These are phyloP conservation scores for Neosilurus mollespiculum DNA, from an alignment of 2,797 vertebrate genomes.

Conservation along the genomic window DNA sequence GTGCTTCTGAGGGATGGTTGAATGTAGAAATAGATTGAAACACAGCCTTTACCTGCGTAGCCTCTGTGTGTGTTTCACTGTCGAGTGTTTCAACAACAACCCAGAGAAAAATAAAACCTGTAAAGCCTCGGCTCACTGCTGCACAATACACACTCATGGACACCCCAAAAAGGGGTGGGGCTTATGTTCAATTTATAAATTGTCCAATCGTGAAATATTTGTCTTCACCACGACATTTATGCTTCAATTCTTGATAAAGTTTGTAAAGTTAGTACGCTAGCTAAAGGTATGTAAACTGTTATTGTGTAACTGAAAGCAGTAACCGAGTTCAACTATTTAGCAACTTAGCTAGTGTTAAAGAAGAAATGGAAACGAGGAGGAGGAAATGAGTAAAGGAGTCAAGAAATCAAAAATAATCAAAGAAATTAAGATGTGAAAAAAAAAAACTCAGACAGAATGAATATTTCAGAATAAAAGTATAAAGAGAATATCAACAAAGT, in stretches of 20 bases:
- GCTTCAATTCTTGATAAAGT: not conserved
- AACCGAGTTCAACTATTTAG: not conserved
- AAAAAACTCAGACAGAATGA: not conserved
- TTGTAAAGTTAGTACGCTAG: not conserved
- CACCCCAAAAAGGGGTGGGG: not conserved
- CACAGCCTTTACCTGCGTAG: not conserved
- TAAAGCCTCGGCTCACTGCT: conserved; percentile 28
- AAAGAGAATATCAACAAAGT: not conserved
- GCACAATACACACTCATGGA: not conserved
- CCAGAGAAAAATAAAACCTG: not conserved
- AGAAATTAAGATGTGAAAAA: not conserved
- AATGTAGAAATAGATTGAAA: not conserved
- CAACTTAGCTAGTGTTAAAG: not conserved
- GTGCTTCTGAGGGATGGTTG: not conserved
- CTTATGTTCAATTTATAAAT: not conserved
- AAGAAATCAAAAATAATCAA: not conserved
- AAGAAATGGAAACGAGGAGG: not conserved
- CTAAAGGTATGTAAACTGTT: not conserved
- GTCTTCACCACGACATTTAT: not conserved
- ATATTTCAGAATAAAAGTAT: not conserved
- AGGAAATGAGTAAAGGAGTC: not conserved
- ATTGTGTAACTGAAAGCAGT: not conserved
- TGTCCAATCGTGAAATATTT: not conserved
- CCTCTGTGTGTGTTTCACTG: conserved; percentile 21
- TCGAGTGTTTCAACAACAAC: not conserved